Conservation (phyloP, 2,113 vertebrate genomes). For the Seriola aureovittata region DNA sequence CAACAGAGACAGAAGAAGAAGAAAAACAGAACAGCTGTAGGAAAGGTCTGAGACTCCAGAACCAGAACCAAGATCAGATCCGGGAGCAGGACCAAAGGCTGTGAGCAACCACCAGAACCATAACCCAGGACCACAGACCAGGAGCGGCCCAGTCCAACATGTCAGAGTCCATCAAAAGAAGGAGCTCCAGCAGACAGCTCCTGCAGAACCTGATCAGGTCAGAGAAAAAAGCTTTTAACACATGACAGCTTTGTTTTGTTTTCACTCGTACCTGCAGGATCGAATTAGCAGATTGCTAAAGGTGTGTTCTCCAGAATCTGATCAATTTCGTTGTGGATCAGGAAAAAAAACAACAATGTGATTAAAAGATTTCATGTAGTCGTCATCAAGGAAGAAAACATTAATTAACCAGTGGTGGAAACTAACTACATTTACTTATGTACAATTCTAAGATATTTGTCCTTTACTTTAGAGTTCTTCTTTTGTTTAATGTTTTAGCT, state of each 20-base stretch:
- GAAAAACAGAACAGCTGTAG: slow-evolving; percentile 44
- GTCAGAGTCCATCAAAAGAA: slow-evolving; percentile 83
- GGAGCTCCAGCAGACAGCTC: slow-evolving; percentile 87
- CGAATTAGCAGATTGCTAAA: not conserved
- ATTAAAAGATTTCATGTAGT: not conserved
- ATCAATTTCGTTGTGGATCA: not conserved
- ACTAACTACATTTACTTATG: not conserved
- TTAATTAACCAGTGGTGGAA: not conserved
- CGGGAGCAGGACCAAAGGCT: slow-evolving; percentile 4
- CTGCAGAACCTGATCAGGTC: slow-evolving; percentile 91
- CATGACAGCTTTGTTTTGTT: too few relatives aligned
- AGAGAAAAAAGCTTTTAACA: slow-evolving; percentile 45
- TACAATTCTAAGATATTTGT: too few relatives aligned
- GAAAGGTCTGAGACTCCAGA: slow-evolving; percentile 27
- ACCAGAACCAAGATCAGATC: slow-evolving; percentile 14
- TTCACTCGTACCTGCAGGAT: not conserved
- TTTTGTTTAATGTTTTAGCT: not conserved
- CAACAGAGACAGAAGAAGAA: slow-evolving; percentile 31
- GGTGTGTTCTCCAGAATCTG: not conserved
- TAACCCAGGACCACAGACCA: slow-evolving; percentile 22
- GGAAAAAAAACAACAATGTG: not conserved
- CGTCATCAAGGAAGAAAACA: not conserved
- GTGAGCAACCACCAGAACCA: not conserved
- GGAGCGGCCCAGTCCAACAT: slow-evolving; percentile 59
- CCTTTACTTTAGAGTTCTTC: too few relatives aligned